Evolutionary conservation across 2,113 vertebrate genomes (phyloP), one percentile per base, ranked within the genome.

Genomic region (Willisornis vidua): DNA sequence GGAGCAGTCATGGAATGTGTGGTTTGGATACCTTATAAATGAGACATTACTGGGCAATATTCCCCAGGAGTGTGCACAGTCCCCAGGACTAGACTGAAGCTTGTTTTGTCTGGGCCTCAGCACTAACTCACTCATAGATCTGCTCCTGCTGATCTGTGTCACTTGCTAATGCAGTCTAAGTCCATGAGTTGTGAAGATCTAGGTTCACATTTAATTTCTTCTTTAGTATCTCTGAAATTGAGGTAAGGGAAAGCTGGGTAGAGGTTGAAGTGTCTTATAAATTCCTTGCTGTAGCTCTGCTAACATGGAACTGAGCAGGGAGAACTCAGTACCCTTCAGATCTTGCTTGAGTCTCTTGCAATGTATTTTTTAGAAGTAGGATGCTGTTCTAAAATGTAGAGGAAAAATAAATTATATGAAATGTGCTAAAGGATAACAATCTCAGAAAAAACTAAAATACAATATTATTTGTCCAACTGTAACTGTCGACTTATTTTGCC

Each of bases 401-500:
- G 37, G 28, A 58, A 86, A 85, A 94, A 75, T 52, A 84, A 86
- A 46, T 54, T 33, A 8, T 24, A 33, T 63, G 43, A 45, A 75
- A 57, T 73, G 20, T 0, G 0, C 70, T 61, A n/a, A 66, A 72
- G 45, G 55, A 70, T 87, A 82, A 86, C 63, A 57, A 54, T 84
- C 41, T 78, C 41, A 85, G 88, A 90, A 84, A 71, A 72, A 63
- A 75, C 29, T 89, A 52, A 93, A 95, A 78, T 62, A 52, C 16
- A 91, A 19, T 14, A 22, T 61, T 74, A 93, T 93, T 94, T 94
- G 92, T 93, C 92, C 88, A 92, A 61, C 80, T 96, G 79, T 85
- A 95, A 90, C 94, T 93, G 70, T 95, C 11, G 2, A 87, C 83
- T 95, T 95, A 72, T 79, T 95, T 94, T 92, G 85, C 89, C 86